Conservation (phyloP, 1,140 invertebrate genomes). For the Brachionus paranguensis region DNA sequence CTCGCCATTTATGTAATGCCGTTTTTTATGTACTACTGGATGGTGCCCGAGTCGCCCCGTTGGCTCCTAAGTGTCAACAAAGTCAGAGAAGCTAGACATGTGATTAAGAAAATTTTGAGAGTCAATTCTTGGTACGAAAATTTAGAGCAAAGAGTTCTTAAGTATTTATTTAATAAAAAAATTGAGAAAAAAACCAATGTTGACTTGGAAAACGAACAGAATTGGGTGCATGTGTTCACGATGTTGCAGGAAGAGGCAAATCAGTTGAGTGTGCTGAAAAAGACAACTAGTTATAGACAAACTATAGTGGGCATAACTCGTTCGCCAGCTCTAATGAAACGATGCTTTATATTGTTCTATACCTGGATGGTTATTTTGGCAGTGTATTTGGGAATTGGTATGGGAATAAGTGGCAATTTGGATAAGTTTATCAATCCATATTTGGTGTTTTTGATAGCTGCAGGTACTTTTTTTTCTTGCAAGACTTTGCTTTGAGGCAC, state of each 20-base stretch:
- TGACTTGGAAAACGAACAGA: not conserved
- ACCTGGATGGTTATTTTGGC: slow-evolving; percentile 15
- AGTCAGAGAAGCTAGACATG: slow-evolving; percentile 10
- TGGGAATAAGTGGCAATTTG: slow-evolving; percentile 16
- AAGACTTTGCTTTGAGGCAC: not conserved
- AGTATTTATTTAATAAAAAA: slow-evolving; percentile 30
- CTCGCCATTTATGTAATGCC: slow-evolving; percentile 23
- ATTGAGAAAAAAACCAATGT: not conserved
- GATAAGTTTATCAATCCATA: slow-evolving; percentile 29
- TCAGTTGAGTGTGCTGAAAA: not conserved
- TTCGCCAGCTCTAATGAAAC: not conserved
- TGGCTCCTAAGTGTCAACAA: not conserved
- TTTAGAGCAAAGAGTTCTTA: not conserved
- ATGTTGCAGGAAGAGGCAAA: slow-evolving; percentile 13
- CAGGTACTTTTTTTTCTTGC: not conserved
- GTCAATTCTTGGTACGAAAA: not conserved
- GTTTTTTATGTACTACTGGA: slow-evolving; percentile 15
- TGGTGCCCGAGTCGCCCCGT: slow-evolving; percentile 22
- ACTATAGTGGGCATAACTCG: not conserved
- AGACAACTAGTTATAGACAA: slow-evolving; percentile 8
- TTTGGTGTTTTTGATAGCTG: not conserved
- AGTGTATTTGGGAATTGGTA: slow-evolving; percentile 18
- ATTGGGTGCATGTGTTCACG: slow-evolving; percentile 4
- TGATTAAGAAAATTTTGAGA: not conserved
- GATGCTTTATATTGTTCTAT: slow-evolving; percentile 33